phyloP scores from a whole-genome alignment of 64 coral and sea anemone genomes.

The Montipora foliosa region DNA sequence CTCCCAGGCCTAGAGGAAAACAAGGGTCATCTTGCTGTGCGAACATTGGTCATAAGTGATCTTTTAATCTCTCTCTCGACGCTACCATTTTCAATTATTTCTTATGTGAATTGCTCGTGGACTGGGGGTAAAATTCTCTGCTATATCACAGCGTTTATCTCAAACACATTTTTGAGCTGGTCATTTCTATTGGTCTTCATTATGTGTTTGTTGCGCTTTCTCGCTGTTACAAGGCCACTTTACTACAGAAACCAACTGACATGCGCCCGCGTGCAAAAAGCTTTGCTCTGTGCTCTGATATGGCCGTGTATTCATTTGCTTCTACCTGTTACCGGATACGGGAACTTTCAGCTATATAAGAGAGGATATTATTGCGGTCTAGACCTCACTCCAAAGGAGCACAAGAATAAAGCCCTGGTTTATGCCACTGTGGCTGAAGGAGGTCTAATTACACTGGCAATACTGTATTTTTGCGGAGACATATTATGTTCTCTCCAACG shows the following conservation, averaged over 20 bases:
- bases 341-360: conserved; percentile 70
- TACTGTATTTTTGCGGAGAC: conserved; percentile 71
- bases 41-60: conserved; percentile 71
- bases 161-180: conserved; percentile 75
- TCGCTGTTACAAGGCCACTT: conserved; percentile 77
- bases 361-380: conserved; percentile 73
- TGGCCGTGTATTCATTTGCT: conserved; percentile 69
- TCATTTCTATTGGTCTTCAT: conserved; percentile 73
- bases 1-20: conserved; percentile 80
- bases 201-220: conserved; percentile 74
- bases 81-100: conserved; percentile 65
- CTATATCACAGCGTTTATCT: conserved; percentile 70
- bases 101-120: conserved; percentile 66
- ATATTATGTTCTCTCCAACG: conserved; percentile 65
- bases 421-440: conserved; percentile 72
- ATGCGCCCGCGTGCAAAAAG: conserved; percentile 46
- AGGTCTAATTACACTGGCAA: conserved; percentile 23
- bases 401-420: conserved; percentile 56
- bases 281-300: conserved; percentile 48
- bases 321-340: conserved; percentile 65
- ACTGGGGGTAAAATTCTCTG: conserved; percentile 67
- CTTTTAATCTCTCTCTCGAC: conserved; percentile 65
- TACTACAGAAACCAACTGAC: conserved; percentile 79
- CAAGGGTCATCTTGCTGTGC: conserved; percentile 72
- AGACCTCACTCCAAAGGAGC: conserved; percentile 54